Percentiles rank a stretch among this genome's conserved stretches.
Conservation (phyloP, 1,140 invertebrate species). For the Diploscapter pachys region DNA sequence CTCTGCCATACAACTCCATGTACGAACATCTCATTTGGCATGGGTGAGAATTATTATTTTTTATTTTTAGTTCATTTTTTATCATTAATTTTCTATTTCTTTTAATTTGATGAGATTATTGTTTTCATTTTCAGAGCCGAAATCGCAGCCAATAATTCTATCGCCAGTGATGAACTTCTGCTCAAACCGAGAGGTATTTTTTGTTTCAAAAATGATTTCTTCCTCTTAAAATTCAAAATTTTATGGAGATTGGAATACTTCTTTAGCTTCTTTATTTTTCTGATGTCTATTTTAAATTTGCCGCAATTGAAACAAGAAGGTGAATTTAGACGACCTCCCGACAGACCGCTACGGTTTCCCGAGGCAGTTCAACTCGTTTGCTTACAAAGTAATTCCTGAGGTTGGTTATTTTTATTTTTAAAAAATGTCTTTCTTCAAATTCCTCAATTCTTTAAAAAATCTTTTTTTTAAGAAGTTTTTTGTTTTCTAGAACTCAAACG, state of each 20-base stretch:
- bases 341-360: too few species aligned
- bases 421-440: too few species aligned
- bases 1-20: background rate
- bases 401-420: too few species aligned
- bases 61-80: background rate
- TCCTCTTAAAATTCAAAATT: background rate
- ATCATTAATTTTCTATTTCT: background rate
- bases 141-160: background rate
- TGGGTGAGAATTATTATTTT: background rate
- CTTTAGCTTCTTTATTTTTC: conserved; percentile 4
- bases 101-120: background rate
- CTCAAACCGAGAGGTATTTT: background rate
- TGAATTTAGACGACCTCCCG: too few species aligned
- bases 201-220: background rate
- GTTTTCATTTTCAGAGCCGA: background rate
- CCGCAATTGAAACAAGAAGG: background rate
- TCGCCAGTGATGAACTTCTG: background rate
- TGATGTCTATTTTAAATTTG: background rate
- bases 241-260: background rate
- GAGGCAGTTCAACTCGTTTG: too few species aligned
- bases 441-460: too few species aligned
- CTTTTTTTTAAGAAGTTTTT: too few species aligned
- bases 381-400: too few species aligned
- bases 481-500: too few species aligned
- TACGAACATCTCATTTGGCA: conserved; percentile 18